phyloP scores from a whole-genome alignment of 2,113 vertebrate species.

The Actenoides lindsayi region DNA sequence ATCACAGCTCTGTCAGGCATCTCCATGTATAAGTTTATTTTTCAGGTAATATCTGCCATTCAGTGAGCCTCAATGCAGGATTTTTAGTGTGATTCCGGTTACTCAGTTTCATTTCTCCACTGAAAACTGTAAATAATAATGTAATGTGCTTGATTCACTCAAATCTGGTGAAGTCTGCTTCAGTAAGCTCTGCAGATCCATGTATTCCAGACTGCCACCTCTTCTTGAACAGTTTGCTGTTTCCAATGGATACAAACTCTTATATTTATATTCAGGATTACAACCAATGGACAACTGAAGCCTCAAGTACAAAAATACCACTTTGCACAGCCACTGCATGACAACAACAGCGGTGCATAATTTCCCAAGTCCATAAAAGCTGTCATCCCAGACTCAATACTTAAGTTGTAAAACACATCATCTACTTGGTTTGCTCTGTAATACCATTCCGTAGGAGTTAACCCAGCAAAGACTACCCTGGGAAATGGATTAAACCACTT shows the following conservation, averaged over 20 bases:
- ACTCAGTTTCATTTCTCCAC: background rate
- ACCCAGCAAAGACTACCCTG: background rate
- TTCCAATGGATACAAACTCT: conserved; percentile 4
- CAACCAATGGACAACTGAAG: background rate
- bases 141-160: background rate
- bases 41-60: background rate
- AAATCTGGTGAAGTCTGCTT: background rate
- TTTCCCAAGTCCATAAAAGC: background rate
- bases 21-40: background rate
- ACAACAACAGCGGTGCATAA: background rate
- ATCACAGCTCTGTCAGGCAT: background rate
- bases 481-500: background rate
- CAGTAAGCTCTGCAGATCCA: background rate
- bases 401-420: background rate
- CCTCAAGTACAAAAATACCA: background rate
- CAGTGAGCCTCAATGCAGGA: background rate
- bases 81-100: background rate
- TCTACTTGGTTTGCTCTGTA: background rate
- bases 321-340: background rate
- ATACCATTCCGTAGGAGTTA: background rate
- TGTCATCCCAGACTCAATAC: background rate
- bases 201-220: background rate
- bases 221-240: background rate
- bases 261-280: background rate
- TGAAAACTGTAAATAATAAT: background rate